Evolutionary conservation across 2,888 invertebrate species (phyloP).

Genomic region (Tachina lurida): DNA sequence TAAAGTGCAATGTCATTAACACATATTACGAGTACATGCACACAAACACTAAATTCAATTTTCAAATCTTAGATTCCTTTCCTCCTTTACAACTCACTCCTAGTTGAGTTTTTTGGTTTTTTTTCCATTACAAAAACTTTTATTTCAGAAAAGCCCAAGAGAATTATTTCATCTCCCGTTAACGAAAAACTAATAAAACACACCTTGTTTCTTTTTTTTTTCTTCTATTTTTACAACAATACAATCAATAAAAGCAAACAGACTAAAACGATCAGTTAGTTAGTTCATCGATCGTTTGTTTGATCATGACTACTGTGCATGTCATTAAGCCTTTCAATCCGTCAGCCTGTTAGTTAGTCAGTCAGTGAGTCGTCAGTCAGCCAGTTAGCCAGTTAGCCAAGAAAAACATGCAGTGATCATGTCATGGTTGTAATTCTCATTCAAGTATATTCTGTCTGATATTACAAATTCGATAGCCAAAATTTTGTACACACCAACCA

Average conservation of each 20-base stretch:
- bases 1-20: conserved; percentile 65
- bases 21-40: background rate
- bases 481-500: conserved; percentile 14
- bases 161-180: background rate
- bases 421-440: conserved; percentile 61
- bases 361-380: background rate
- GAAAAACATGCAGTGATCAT: conserved; percentile 50
- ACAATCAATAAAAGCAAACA: background rate
- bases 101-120: background rate
- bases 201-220: conserved; percentile 30
- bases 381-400: conserved; percentile 2
- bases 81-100: background rate
- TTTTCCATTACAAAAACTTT: background rate
- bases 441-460: conserved; percentile 58
- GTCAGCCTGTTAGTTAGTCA: background rate
- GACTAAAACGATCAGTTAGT: conserved; percentile 41
- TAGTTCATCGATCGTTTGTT: conserved; percentile 32
- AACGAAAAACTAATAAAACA: conserved; percentile 27
- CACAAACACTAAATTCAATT: background rate
- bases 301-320: conserved; percentile 55
- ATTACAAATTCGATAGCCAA: conserved; percentile 55
- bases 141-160: background rate
- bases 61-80: background rate
- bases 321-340: conserved; percentile 24
- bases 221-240: conserved; percentile 5